phyloP scores from a whole-genome alignment of 2,888 invertebrate genomes.

The Mylabris sibirica region DNA sequence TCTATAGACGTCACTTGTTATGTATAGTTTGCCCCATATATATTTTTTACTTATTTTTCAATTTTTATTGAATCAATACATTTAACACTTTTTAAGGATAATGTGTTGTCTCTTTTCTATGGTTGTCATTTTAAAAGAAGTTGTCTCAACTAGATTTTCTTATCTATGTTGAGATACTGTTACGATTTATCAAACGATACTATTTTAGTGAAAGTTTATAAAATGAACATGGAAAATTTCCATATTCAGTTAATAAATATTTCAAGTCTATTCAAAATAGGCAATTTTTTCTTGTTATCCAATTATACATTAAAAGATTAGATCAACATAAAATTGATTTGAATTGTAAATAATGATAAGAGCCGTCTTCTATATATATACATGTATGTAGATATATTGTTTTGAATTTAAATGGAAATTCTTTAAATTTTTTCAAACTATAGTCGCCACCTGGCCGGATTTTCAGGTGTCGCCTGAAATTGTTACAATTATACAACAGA shows the following conservation, averaged over 20 bases:
- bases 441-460: neutral
- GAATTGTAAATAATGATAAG: constrained; percentile 10
- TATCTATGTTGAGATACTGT: too few relatives aligned
- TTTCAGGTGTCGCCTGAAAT: neutral
- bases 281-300: neutral
- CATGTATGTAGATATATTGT: too few relatives aligned
- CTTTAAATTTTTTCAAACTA: neutral
- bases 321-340: neutral
- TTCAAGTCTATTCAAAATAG: neutral
- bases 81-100: neutral
- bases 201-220: too few relatives aligned
- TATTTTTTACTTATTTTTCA: neutral
- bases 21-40: neutral
- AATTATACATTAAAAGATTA: constrained; percentile 1
- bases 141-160: too few relatives aligned
- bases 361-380: neutral
- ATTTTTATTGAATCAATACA: neutral
- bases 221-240: neutral
- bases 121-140: too few relatives aligned
- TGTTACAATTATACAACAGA: neutral
- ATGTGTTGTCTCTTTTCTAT: neutral
- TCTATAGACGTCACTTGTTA: neutral
- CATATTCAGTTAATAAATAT: neutral
- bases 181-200: too few relatives aligned
- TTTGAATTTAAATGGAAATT: constrained; percentile 3